Evolutionary conservation across 1,140 invertebrate species (phyloP), one percentile per base, ranked within the genome.

Genomic region (Uloborus diversus): DNA sequence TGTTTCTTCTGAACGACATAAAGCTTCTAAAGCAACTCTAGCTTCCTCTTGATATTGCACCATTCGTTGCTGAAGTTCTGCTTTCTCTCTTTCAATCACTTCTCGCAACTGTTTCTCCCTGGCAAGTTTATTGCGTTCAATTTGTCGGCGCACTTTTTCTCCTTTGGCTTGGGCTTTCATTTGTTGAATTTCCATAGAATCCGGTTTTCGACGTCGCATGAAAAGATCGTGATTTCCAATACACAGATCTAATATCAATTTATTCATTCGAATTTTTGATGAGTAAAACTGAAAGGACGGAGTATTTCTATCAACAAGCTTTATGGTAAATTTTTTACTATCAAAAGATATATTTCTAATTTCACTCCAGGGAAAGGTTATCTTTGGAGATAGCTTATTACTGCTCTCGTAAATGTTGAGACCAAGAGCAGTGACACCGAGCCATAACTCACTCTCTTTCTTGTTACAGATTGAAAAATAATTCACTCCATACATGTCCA

Each of bases 401-500:
- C 76, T 81, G 75, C 97, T 97, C 86, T 99, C 96, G 85, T 99
- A 99, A 84, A 99, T 98, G 88, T 99, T 99, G 0, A 99, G 89
- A 25, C 98, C 98, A 35, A 99, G 88, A 4, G 98, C 95, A 62
- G 97, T 98, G 5, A 99, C 97, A 27, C 98, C 98, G 17, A 99
- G 89, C 91, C 95, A 97, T 23, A 99, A 89, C 83, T 99, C 96
- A 79, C 96, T 91, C 92, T 90, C 98, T 92, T 91, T 99, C 88
- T 99, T 99, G 90, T 99, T 99, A 85, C 91, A 93, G 85, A 98
- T 98, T 82, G 94, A 92, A 89, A 98, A 98, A 88, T 98, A 98
- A 87, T 99, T 99, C 23, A 99, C 97, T 47, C 97, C 98, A 87
- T 99, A 98, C 98, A 99, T 99, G 85, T 99, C 97, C 70, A 99